Evolutionary conservation across 2,888 invertebrate genomes (phyloP), one percentile per base, ranked within the genome.

Genomic region (Rhogogaster chlorosoma): DNA sequence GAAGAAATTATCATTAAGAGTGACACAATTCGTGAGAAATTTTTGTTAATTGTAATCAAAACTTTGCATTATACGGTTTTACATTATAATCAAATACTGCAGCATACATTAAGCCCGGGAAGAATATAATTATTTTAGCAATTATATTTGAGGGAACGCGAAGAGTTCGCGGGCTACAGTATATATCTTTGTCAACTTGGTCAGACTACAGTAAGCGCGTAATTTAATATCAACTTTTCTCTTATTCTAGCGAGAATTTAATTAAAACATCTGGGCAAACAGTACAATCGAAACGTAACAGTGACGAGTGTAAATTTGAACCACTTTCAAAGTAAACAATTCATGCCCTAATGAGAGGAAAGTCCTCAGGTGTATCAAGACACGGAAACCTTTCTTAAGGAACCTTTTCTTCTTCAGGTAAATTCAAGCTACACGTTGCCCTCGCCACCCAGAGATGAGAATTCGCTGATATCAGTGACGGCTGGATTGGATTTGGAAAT

Each of bases 401-500:
- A 7, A 6, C 6, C 29, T 7, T 26, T 77, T 26, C 42, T 32
- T 53, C 22, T 78, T 18, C 90, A 94, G 94, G 91, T 93, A 53
- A 94, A 94, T 84, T 89, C 94, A 80, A 94, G 92, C 86, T 92
- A 87, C 86, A 86, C 49, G 87, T 87, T 36, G 82, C 83, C 78
- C 87, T 83, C 70, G 87, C 86, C 6, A 88, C 88, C 45, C 86
- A 85, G n/a, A 86, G 85, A 12, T 84, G 84, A 49, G 86, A 87
- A 83, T 86, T 84, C 61, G 64, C 29, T 38, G 80, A 89, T 90
- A 86, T 92, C 91, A 15, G 83, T 70, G 18, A 88, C 92, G 29
- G 93, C 95, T 94, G 95, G 96, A 94, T 94, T 96, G 90, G 95
- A 96, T 87, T 94, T 96, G 88, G 96, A 95, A 89, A 95, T 96